Evolutionary conservation across 1,140 invertebrate genomes (phyloP), one percentile per base, ranked within the genome.

Genomic region (Macrotrachela quadricornifera): DNA sequence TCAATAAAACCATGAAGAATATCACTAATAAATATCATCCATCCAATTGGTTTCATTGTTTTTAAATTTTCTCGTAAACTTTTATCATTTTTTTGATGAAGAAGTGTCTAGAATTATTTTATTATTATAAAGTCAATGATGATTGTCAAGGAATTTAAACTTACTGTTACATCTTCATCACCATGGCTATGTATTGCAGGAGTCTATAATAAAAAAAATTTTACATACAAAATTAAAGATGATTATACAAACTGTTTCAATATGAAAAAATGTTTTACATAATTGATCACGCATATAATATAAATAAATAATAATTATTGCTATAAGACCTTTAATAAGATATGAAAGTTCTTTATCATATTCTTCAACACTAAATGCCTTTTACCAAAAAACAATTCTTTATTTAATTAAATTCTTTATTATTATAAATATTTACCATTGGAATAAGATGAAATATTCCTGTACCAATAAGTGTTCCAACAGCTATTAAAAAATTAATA

Each of bases 21-120:
- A 68, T 94, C 87, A 1, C 87, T 87, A 77, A 87, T 82, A 41
- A 94, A 79, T 40, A 94, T 83, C 83, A 91, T 90, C 81, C 82
- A 88, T 11, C 83, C 85, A 0, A 88, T 82, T 39, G 51, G 51
- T 14, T 43, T 44, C 12, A 53, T n/a, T n/a, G n/a, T n/a, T n/a
- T n/a, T n/a, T n/a, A n/a, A n/a, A n/a, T n/a, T n/a, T n/a, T n/a
- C n/a, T n/a, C n/a, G n/a, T n/a, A n/a, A n/a, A n/a, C n/a, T n/a
- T n/a, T n/a, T n/a, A n/a, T n/a, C n/a, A n/a, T n/a, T n/a, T n/a
- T n/a, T n/a, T n/a, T n/a, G n/a, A n/a, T n/a, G n/a, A n/a, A n/a
- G n/a, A n/a, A n/a, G n/a, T n/a, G n/a, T n/a, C n/a, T n/a, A n/a
- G n/a, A n/a, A n/a, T n/a, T n/a, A n/a, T n/a, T n/a, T n/a, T n/a